A percentile compares a stretch with the other conserved stretches of the same genome.
Evolutionary conservation across 1,140 invertebrate genomes (phyloP).

Genomic region (Zaprionus gabonicus): DNA sequence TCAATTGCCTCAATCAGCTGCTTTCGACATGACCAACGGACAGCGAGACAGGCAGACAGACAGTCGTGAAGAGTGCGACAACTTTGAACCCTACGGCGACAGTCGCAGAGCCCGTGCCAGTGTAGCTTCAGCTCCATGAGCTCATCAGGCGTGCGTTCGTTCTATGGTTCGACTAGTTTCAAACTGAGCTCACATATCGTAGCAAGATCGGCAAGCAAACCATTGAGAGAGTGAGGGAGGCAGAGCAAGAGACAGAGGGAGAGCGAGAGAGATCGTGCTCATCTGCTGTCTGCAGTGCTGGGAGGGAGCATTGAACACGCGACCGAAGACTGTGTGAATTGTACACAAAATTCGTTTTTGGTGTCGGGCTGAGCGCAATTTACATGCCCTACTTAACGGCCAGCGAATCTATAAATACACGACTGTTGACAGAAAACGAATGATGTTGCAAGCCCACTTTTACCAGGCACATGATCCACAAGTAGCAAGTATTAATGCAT

Average conservation of each 20-base stretch:
- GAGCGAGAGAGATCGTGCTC: neutral
- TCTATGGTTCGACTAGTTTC: constrained; percentile 32
- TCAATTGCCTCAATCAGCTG: constrained; percentile 53
- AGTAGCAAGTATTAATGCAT: neutral
- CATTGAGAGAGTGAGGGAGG: neutral
- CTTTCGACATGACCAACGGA: constrained; percentile 58
- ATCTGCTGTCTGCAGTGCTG: neutral
- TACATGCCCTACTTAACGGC: constrained; percentile 69
- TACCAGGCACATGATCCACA: neutral
- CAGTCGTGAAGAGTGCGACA: neutral
- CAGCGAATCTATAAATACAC: constrained; percentile 44
- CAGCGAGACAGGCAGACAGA: neutral
- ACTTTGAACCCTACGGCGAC: constrained; percentile 25
- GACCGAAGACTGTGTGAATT: constrained; percentile 66
- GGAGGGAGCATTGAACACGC: constrained; percentile 61
- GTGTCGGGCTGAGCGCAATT: constrained; percentile 54
- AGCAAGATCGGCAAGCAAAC: constrained; percentile 3
- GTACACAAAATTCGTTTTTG: constrained; percentile 63
- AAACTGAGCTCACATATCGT: constrained; percentile 29
- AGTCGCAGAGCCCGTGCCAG: neutral
- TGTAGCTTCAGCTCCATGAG: constrained; percentile 47
- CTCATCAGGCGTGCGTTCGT: constrained; percentile 54
- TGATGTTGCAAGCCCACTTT: neutral
- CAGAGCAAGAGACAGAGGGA: neutral
- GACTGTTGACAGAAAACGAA: constrained; percentile 38